Conservation (phyloP, 2,113 vertebrate species). For the Corvus hawaiiensis region DNA sequence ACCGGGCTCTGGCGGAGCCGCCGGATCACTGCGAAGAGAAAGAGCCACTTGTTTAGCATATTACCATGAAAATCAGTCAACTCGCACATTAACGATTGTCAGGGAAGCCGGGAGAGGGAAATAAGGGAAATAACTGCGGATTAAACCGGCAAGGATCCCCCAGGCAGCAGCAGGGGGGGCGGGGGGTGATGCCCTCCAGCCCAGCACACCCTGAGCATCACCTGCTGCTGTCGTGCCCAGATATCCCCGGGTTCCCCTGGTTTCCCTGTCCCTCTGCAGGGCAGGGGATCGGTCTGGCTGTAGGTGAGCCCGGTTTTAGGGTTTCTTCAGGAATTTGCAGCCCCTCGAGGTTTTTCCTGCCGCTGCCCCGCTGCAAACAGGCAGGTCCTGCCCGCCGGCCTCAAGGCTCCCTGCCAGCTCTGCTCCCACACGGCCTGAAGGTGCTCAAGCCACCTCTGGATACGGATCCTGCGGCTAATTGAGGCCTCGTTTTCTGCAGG, state of each 20-base stretch:
- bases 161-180: neutral
- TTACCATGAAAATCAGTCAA: slow-evolving; percentile 46
- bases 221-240: neutral
- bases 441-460: neutral
- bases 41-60: slow-evolving; percentile 32
- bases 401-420: neutral
- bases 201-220: neutral
- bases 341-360: neutral
- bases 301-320: fast-evolving
- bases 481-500: slow-evolving; percentile 21
- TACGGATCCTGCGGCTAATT: neutral
- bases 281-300: fast-evolving
- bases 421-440: neutral
- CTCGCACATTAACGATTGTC: neutral
- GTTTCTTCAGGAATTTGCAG: neutral
- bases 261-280: neutral
- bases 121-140: neutral
- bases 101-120: neutral
- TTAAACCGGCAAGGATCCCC: slow-evolving; percentile 11
- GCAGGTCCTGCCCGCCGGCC: neutral
- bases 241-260: neutral
- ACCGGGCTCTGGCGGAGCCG: neutral
- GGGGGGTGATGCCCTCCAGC: neutral
- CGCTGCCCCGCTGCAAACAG: fast-evolving
- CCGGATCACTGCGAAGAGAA: neutral